phyloP scores from a whole-genome alignment of 2,797 vertebrate species.

The Forpus xanthops region DNA sequence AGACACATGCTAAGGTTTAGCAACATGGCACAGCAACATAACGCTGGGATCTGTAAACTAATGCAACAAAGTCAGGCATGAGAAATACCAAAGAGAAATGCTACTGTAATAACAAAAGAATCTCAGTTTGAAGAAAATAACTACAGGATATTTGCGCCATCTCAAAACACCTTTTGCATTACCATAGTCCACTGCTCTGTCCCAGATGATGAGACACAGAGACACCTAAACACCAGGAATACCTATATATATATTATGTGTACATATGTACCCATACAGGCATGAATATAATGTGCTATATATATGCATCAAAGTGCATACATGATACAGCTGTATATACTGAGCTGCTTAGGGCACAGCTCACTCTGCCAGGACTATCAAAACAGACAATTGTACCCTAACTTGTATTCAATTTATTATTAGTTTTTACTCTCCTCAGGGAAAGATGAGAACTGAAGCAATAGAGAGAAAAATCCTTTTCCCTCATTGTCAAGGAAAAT shows the following conservation, averaged over 20 bases:
- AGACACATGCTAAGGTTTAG: conserved; percentile 33
- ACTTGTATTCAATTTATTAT: not conserved
- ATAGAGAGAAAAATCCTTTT: not conserved
- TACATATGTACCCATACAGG: not conserved
- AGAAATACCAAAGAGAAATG: conserved; percentile 49
- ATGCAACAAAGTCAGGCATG: not conserved
- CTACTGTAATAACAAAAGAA: conserved; percentile 23
- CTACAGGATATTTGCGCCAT: not conserved
- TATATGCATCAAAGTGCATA: not conserved
- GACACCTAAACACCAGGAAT: not conserved
- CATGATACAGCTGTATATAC: not conserved
- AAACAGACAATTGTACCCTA: not conserved
- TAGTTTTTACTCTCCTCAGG: not conserved
- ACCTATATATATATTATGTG: not conserved
- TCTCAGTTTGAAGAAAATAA: not conserved
- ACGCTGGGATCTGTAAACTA: conserved; percentile 50
- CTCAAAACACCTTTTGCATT: not conserved
- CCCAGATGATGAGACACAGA: accelerated
- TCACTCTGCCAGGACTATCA: not conserved
- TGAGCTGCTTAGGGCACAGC: not conserved
- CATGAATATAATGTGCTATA: accelerated
- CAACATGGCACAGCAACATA: conserved; percentile 34
- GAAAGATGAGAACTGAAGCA: not conserved
- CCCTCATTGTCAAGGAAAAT: not conserved
- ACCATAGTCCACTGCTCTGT: not conserved